Conservation (phyloP, 2,888 invertebrate species). For the Malthinus flaveolus region DNA sequence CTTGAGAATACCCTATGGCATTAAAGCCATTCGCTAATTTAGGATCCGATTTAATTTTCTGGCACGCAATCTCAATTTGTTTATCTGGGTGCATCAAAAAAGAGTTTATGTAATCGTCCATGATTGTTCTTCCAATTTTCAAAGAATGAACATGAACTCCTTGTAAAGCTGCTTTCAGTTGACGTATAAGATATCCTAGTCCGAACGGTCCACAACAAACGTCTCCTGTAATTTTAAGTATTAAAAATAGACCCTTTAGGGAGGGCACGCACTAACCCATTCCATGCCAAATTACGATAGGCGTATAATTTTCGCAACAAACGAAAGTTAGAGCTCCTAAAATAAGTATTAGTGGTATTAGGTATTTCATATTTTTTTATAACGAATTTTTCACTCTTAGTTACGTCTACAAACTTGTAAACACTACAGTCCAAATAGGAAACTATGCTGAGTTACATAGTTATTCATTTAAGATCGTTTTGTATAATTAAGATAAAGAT, state of each 20-base stretch:
- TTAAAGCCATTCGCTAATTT: conserved; percentile 81
- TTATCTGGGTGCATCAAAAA: conserved; percentile 81
- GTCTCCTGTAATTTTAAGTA: conserved; percentile 67
- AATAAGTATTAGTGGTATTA: neutral
- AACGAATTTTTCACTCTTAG: no score
- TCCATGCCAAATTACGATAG: conserved; percentile 94
- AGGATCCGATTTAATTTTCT: conserved; percentile 67
- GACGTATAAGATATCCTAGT: conserved; percentile 77
- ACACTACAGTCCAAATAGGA: no score
- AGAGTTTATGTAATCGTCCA: conserved; percentile 80
- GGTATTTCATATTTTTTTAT: no score
- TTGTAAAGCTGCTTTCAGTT: conserved; percentile 72
- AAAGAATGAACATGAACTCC: conserved; percentile 86
- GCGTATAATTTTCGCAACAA: conserved; percentile 48
- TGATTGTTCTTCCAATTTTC: conserved; percentile 70
- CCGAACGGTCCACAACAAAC: conserved; percentile 90
- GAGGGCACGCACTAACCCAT: conserved; percentile 72
- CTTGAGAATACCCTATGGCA: conserved; percentile 98
- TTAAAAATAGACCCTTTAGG: neutral
- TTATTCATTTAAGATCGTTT: no score
- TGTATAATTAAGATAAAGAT: no score
- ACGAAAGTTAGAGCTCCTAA: neutral
- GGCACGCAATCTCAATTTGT: conserved; percentile 78
- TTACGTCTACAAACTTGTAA: no score
- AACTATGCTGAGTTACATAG: no score